Conservation (phyloP, 1,140 invertebrate genomes). For the Mycetomoellerius zeteki region DNA sequence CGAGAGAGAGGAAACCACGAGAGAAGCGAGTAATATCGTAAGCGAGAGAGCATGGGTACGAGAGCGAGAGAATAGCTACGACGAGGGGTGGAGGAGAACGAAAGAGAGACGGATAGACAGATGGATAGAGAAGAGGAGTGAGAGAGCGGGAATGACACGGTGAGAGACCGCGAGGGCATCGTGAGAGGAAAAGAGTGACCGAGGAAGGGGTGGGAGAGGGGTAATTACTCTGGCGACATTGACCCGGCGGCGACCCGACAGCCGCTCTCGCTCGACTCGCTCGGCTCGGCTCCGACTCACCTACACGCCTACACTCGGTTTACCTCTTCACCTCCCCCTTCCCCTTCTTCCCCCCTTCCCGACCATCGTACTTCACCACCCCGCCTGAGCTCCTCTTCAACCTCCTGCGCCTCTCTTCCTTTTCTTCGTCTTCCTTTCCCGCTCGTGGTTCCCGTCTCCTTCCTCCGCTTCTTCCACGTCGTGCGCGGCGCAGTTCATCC, state of each 20-base stretch:
- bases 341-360: neutral
- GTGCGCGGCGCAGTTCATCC: slow-evolving; percentile 77
- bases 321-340: slow-evolving; percentile 58
- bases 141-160: slow-evolving; percentile 57
- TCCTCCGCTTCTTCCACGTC: slow-evolving; percentile 56
- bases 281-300: slow-evolving; percentile 61
- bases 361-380: slow-evolving; percentile 23
- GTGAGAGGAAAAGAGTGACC: slow-evolving; percentile 71
- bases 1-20: slow-evolving; percentile 24
- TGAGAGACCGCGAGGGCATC: slow-evolving; percentile 55
- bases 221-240: slow-evolving; percentile 70
- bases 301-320: slow-evolving; percentile 54
- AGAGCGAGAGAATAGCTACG: slow-evolving; percentile 10
- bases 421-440: slow-evolving; percentile 59
- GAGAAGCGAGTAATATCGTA: slow-evolving; percentile 51
- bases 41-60: slow-evolving; percentile 13
- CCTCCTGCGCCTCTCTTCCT: slow-evolving; percentile 50
- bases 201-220: slow-evolving; percentile 67
- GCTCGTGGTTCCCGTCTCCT: slow-evolving; percentile 64
- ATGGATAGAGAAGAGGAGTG: slow-evolving; percentile 33
- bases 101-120: slow-evolving; percentile 9
- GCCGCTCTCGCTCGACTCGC: slow-evolving; percentile 65
- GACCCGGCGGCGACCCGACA: slow-evolving; percentile 70
- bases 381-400: slow-evolving; percentile 39
- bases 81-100: neutral